A percentile compares a stretch with the other conserved stretches of the same genome.
Conservation (phyloP, 2,797 vertebrate species). For the Cuculus canorus region DNA sequence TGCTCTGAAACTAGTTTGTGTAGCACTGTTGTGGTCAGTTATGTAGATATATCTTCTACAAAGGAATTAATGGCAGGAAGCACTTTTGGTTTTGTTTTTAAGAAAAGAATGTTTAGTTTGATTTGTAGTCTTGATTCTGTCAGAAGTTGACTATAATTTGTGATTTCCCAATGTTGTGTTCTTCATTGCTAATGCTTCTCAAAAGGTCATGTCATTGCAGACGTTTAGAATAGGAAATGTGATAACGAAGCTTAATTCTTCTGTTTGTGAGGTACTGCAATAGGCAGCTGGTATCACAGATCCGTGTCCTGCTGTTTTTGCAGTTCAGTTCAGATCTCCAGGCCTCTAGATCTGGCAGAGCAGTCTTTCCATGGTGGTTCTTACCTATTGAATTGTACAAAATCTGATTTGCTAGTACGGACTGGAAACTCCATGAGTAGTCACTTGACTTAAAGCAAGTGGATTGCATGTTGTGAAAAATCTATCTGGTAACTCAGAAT, state of each 20-base stretch:
- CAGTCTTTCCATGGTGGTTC: neutral
- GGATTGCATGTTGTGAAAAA: neutral
- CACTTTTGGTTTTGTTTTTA: neutral
- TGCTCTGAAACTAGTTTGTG: neutral
- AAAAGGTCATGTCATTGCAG: neutral
- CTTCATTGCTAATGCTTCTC: neutral
- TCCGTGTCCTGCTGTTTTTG: neutral
- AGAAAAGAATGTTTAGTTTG: neutral
- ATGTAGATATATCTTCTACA: neutral
- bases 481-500: neutral
- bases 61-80: neutral
- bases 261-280: neutral
- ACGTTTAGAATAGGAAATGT: neutral
- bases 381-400: neutral
- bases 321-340: neutral
- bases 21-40: neutral
- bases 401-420: neutral
- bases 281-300: neutral
- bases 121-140: neutral
- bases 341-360: neutral
- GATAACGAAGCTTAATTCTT: constrained; percentile 19
- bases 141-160: neutral
- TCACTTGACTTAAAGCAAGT: neutral
- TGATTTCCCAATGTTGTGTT: neutral
- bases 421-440: neutral